Evolutionary conservation across 2,797 vertebrate genomes (phyloP).

Genomic region (Heliangelus exortis): DNA sequence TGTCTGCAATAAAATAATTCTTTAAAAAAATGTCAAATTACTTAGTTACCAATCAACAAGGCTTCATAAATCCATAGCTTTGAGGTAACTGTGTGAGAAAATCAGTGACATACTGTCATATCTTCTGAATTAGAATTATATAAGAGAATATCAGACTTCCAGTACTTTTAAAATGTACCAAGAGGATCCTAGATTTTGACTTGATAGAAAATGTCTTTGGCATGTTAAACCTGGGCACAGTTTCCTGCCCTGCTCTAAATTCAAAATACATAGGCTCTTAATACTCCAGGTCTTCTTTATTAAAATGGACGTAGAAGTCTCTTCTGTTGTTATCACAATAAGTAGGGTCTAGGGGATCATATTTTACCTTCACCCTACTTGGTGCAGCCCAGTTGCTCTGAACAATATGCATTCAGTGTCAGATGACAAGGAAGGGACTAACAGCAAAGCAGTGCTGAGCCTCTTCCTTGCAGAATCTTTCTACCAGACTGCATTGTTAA

Average conservation of each 20-base stretch:
- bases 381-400: neutral
- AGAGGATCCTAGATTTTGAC: neutral
- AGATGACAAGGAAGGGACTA: neutral
- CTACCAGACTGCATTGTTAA: neutral
- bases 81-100: neutral
- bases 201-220: neutral
- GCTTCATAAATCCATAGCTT: neutral
- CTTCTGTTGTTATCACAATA: neutral
- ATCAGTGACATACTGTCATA: neutral
- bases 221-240: neutral
- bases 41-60: neutral
- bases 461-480: neutral
- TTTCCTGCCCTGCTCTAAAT: neutral
- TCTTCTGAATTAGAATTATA: neutral
- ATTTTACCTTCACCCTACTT: neutral
- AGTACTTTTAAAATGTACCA: neutral
- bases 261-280: neutral
- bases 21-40: neutral
- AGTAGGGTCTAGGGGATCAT: neutral
- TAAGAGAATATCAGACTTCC: neutral
- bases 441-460: neutral
- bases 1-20: neutral
- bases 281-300: neutral
- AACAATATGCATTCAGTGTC: neutral
- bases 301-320: neutral